Evolutionary conservation across 1,140 invertebrate genomes (phyloP).

Genomic region (Halictus rubicundus): DNA sequence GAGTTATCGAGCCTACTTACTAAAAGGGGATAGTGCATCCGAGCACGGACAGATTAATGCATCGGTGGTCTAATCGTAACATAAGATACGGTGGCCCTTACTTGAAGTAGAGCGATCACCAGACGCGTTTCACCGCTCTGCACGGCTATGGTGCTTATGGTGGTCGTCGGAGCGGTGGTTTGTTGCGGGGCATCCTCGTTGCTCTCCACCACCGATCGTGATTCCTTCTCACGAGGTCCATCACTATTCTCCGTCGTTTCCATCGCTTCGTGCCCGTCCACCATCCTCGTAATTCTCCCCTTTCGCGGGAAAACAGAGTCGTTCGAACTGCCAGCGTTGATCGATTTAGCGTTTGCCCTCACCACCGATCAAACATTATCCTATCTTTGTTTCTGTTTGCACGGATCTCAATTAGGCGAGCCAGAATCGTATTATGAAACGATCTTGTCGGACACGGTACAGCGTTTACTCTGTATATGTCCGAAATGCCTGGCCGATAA

Average conservation of each 20-base stretch:
- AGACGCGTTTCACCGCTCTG: slow-evolving; percentile 92
- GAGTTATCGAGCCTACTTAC: no score
- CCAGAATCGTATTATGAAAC: no score
- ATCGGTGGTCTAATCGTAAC: neutral
- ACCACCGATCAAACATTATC: neutral
- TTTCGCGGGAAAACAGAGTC: slow-evolving; percentile 39
- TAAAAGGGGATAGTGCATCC: neutral
- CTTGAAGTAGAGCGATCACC: slow-evolving; percentile 94
- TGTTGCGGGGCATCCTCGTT: slow-evolving; percentile 58
- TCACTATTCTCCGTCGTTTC: slow-evolving; percentile 60
- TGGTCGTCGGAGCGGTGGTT: slow-evolving; percentile 81
- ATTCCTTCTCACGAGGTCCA: slow-evolving; percentile 56
- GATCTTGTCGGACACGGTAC: no score
- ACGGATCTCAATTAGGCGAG: no score
- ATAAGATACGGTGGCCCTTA: slow-evolving; percentile 80
- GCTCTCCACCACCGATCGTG: slow-evolving; percentile 52
- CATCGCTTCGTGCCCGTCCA: slow-evolving; percentile 71
- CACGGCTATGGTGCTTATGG: slow-evolving; percentile 94
- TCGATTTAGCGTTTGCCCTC: slow-evolving; percentile 25
- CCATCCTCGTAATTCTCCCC: slow-evolving; percentile 64
- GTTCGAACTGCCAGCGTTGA: slow-evolving; percentile 34
- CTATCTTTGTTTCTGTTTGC: neutral
- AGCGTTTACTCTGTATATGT: no score
- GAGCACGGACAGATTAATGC: neutral
- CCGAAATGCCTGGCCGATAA: no score